A percentile compares a stretch with the other conserved stretches of the same genome.
phyloP scores from a whole-genome alignment of 2,888 invertebrate genomes.

The Tenthredo scrophulariae region DNA sequence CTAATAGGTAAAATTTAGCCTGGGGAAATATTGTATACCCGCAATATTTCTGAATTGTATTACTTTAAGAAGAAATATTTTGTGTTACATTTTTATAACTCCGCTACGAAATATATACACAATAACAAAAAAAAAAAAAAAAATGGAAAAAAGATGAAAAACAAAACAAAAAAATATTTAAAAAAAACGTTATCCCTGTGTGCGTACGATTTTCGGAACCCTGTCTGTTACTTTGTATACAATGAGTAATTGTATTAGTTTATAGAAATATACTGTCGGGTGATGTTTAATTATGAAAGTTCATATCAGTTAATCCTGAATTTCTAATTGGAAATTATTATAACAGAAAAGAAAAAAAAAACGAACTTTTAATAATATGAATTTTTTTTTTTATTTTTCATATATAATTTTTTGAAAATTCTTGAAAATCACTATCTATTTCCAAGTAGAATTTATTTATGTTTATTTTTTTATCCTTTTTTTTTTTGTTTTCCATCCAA shows the following conservation, averaged over 20 bases:
- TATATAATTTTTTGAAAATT: neutral
- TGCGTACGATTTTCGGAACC: constrained; percentile 75
- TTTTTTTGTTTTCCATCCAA: neutral
- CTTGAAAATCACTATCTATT: neutral
- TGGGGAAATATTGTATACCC: constrained; percentile 71
- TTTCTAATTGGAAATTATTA: constrained; percentile 3
- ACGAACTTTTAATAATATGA: neutral
- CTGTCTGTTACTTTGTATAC: constrained; percentile 75
- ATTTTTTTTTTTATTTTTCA: neutral
- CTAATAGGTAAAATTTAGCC: constrained; percentile 63
- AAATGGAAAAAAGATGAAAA: constrained; percentile 48
- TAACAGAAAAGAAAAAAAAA: neutral
- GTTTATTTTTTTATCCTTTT: neutral
- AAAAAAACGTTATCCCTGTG: constrained; percentile 71
- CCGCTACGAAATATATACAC: constrained; percentile 74
- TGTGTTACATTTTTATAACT: constrained; percentile 77
- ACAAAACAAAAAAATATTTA: constrained; percentile 60
- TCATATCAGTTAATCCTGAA: constrained; percentile 15
- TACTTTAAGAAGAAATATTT: constrained; percentile 76
- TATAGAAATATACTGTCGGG: constrained; percentile 75
- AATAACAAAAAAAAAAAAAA: constrained; percentile 64
- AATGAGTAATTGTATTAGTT: constrained; percentile 75
- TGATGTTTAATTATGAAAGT: constrained; percentile 58
- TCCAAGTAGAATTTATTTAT: neutral
- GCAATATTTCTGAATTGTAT: constrained; percentile 74